Percentiles rank a stretch among this genome's conserved stretches.
These are phyloP conservation scores for Lochmaea crataegi DNA, from an alignment of 2,888 invertebrate genomes.

Conservation along the genomic window DNA sequence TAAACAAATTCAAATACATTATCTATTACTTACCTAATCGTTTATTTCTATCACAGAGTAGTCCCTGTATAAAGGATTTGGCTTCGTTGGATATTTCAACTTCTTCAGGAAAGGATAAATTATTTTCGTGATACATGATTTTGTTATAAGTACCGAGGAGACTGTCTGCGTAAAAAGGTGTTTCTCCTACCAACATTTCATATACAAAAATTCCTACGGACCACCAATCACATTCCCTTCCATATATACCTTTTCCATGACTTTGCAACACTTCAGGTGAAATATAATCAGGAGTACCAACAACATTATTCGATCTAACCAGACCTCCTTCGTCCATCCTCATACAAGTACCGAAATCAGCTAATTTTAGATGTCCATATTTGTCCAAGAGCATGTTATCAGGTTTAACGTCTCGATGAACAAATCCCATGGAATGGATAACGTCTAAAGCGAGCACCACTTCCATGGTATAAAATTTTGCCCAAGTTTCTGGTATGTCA, in stretches of 20 bases:
- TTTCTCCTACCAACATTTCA: slow-evolving; percentile 98
- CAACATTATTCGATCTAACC: slow-evolving; percentile 96
- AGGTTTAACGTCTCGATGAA: slow-evolving; percentile 96
- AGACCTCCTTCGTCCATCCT: slow-evolving; percentile 96
- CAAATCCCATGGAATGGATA: slow-evolving; percentile 98
- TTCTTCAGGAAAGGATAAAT: slow-evolving; percentile 95
- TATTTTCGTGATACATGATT: slow-evolving; percentile 99
- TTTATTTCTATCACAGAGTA: slow-evolving; percentile 86
- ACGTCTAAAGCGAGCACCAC: slow-evolving; percentile 91
- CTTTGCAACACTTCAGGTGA: slow-evolving; percentile 98
- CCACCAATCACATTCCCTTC: slow-evolving; percentile 99
- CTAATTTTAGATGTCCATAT: slow-evolving; percentile 95
- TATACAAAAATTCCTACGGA: slow-evolving; percentile 98
- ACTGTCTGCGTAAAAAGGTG: slow-evolving; percentile 99
- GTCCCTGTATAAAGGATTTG: slow-evolving; percentile 90
- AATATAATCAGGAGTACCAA: slow-evolving; percentile 99
- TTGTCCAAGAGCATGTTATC: slow-evolving; percentile 98
- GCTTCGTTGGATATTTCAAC: slow-evolving; percentile 91
- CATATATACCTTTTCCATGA: slow-evolving; percentile 89
- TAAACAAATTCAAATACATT: not conserved
- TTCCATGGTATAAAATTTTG: slow-evolving; percentile 61
- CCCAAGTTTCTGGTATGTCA: slow-evolving; percentile 93
- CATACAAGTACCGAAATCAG: slow-evolving; percentile 99
- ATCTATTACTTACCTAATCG: slow-evolving; percentile 23
- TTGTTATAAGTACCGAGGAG: slow-evolving; percentile 97